Conservation (phyloP, 2,888 invertebrate genomes). For the Itoplectis maculator region DNA sequence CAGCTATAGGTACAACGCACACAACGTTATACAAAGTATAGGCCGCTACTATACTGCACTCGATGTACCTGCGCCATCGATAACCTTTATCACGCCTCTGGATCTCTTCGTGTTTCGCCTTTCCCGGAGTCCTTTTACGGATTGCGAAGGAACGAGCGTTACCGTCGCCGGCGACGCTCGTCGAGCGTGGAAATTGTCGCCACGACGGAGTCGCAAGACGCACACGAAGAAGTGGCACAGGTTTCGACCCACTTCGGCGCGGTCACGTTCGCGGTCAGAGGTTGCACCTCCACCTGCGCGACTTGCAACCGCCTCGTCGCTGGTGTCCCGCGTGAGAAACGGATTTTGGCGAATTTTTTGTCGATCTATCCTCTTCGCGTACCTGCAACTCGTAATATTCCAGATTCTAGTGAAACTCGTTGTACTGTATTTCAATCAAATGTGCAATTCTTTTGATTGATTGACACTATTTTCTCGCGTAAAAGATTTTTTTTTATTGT, state of each 20-base stretch:
- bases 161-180: background rate
- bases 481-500: background rate
- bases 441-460: background rate
- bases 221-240: slow-evolving; percentile 59
- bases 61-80: slow-evolving; percentile 14
- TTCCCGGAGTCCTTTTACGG: slow-evolving; percentile 18
- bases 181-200: slow-evolving; percentile 53
- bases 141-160: background rate
- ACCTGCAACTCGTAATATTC: no score
- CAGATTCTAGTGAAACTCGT: no score
- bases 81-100: slow-evolving; percentile 47
- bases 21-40: background rate
- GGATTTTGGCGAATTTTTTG: no score
- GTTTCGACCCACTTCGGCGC: slow-evolving; percentile 75
- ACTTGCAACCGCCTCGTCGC: background rate
- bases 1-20: background rate
- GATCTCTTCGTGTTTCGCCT: slow-evolving; percentile 18
- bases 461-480: background rate
- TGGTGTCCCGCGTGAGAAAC: no score
- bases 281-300: slow-evolving; percentile 57
- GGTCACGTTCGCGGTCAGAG: slow-evolving; percentile 79
- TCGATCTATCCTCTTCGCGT: no score
- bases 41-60: background rate
- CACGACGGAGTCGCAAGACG: slow-evolving; percentile 1
- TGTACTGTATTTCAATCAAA: no score